These are phyloP conservation scores for Nymphicus hollandicus DNA, from an alignment of 2,113 vertebrate species.

Conservation along the genomic window DNA sequence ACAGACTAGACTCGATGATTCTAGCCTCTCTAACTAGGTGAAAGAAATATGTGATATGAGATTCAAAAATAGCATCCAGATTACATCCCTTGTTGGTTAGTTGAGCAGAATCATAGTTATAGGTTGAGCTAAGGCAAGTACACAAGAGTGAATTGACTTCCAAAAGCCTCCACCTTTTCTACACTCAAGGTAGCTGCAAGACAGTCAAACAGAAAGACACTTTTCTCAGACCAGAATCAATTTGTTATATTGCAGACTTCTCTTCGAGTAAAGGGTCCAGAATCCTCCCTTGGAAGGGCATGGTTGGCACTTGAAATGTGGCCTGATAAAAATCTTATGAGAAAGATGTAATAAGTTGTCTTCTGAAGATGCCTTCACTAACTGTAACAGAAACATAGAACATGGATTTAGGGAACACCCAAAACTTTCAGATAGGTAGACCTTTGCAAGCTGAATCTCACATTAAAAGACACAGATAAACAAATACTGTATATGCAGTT, in stretches of 20 bases:
- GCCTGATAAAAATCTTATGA: not conserved
- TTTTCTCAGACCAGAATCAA: not conserved
- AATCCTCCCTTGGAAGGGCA: not conserved
- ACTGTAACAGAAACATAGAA: not conserved
- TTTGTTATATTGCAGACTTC: not conserved
- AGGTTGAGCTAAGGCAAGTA: not conserved
- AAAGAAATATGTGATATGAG: not conserved
- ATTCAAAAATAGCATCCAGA: not conserved
- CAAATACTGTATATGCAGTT: not conserved
- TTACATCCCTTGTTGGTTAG: not conserved
- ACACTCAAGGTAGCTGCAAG: not conserved
- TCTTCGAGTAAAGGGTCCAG: not conserved
- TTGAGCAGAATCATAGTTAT: not conserved
- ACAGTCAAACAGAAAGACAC: not conserved
- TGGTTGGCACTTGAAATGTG: not conserved
- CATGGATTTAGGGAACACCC: fast-evolving
- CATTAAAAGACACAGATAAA: not conserved
- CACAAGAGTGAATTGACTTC: not conserved
- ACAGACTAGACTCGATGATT: not conserved
- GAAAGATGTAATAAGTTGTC: not conserved
- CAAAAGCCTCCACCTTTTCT: not conserved
- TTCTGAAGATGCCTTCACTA: not conserved
- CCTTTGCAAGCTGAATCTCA: not conserved
- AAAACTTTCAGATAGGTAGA: not conserved
- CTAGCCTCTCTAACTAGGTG: not conserved